phyloP scores from a whole-genome alignment of 2,888 invertebrate genomes.

The Xanthorhoe spadicearia region DNA sequence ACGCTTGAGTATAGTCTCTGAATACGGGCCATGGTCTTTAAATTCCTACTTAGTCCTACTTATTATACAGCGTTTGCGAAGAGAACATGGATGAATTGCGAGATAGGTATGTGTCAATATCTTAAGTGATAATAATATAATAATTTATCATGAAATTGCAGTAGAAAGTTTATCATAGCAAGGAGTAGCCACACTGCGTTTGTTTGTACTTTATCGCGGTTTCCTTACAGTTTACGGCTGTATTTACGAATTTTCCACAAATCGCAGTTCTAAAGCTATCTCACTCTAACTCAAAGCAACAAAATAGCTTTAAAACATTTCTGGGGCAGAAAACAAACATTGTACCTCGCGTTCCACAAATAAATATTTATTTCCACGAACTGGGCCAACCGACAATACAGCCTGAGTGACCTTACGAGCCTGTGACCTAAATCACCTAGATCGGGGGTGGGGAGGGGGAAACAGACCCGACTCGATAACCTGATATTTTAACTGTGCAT shows the following conservation, averaged over 20 bases:
- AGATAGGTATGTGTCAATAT: no score
- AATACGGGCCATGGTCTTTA: no score
- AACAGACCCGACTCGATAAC: constrained; percentile 24
- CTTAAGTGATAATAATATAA: no score
- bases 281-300: neutral
- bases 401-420: constrained; percentile 36
- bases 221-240: neutral
- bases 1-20: no score
- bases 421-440: constrained; percentile 55
- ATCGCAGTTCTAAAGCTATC: neutral
- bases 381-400: constrained; percentile 20
- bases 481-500: neutral
- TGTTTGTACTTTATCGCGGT: neutral
- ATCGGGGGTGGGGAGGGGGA: constrained; percentile 25
- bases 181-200: neutral
- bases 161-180: no score
- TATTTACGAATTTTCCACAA: neutral
- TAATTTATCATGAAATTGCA: no score
- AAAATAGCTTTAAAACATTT: constrained; percentile 1
- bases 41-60: no score
- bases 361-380: constrained; percentile 25
- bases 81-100: no score
- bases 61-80: no score
- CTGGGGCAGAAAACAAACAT: constrained; percentile 7
- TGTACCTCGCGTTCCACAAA: constrained; percentile 21